Evolutionary conservation across 2,113 vertebrate genomes (phyloP).

Genomic region (Pao palembangensis): DNA sequence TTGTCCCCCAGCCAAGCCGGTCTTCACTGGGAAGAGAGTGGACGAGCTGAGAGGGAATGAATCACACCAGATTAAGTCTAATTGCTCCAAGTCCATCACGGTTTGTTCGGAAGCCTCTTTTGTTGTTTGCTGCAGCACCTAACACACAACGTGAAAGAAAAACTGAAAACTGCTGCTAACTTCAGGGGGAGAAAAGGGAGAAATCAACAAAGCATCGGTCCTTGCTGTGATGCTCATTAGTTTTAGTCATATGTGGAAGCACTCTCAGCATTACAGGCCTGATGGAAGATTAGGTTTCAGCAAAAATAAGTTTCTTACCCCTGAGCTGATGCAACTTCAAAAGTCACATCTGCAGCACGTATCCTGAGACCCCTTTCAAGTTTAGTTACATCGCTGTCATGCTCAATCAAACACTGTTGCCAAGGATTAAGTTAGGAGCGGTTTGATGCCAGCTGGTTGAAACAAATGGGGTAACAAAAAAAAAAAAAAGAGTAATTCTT

Average conservation of each 20-base stretch:
- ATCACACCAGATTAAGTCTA: conserved; percentile 66
- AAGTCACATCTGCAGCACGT: conserved; percentile 58
- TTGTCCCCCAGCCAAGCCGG: conserved; percentile 62
- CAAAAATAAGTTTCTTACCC: conserved; percentile 44
- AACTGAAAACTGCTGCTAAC: not conserved
- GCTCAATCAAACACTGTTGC: conserved; percentile 58
- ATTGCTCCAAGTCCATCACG: conserved; percentile 63
- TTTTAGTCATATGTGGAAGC: not conserved
- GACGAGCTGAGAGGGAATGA: conserved; percentile 62
- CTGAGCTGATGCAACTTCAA: conserved; percentile 54
- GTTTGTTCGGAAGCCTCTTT: conserved; percentile 51
- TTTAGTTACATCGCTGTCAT: conserved; percentile 63
- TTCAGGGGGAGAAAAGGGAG: not conserved
- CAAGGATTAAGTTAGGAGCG: conserved; percentile 52
- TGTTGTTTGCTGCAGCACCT: conserved; percentile 24
- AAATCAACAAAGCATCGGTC: not conserved
- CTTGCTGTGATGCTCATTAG: conserved; percentile 3
- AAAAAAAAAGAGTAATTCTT: conserved; percentile 53
- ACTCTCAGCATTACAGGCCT: not conserved
- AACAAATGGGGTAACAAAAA: conserved; percentile 15
- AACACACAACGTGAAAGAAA: conserved; percentile 4
- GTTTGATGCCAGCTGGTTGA: conserved; percentile 58
- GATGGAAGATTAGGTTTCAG: conserved; percentile 30
- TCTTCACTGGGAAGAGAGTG: conserved; percentile 53
- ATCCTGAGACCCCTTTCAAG: conserved; percentile 59